phyloP scores from a whole-genome alignment of 2,113 vertebrate genomes.

The Dryoscopus gambensis region DNA sequence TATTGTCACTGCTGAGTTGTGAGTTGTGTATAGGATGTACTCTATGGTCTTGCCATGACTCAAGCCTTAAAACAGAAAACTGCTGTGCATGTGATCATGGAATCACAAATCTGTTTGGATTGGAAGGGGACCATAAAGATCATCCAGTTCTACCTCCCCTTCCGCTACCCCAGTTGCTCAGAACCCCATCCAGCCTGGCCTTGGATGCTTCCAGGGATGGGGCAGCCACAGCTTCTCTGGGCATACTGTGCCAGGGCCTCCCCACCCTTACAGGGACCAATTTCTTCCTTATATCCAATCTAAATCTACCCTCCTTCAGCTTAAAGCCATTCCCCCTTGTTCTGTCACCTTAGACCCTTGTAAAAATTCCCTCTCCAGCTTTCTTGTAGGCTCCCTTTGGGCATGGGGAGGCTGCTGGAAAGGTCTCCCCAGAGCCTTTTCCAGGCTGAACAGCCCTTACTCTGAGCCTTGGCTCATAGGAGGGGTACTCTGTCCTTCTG shows the following conservation, averaged over 20 bases:
- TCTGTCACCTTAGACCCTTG: background rate
- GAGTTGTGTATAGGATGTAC: background rate
- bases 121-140: background rate
- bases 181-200: background rate
- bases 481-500: background rate
- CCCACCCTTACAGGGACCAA: rapidly evolving
- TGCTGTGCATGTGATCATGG: background rate
- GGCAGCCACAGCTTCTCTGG: background rate
- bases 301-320: background rate
- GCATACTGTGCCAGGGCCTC: background rate
- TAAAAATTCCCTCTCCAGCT: background rate
- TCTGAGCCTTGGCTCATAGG: background rate
- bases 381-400: background rate
- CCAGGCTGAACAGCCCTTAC: background rate
- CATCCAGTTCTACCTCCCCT: background rate
- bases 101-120: background rate
- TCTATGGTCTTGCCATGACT: background rate
- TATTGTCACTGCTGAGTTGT: background rate
- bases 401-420: background rate
- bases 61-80: background rate
- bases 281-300: background rate
- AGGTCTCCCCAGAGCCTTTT: background rate
- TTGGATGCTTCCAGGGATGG: background rate
- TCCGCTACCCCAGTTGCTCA: rapidly evolving
- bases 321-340: background rate